Evolutionary conservation across 2,888 invertebrate species (phyloP).

Genomic region (Drosophila neotestacea): DNA sequence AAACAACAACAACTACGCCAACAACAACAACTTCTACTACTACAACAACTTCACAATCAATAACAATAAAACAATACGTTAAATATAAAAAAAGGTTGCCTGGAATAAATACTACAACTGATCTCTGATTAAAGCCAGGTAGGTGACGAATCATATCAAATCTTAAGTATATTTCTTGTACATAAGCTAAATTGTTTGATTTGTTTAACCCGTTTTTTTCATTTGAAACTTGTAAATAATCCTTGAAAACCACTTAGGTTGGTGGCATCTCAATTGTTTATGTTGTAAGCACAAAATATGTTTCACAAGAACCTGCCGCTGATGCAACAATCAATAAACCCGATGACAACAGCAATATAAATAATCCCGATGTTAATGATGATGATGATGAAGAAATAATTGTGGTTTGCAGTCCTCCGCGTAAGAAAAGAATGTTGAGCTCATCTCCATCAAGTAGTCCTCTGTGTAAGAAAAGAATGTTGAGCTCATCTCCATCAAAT

Average conservation of each 20-base stretch:
- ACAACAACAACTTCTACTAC: slow-evolving; percentile 75
- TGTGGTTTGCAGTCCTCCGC: slow-evolving; percentile 65
- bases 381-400: slow-evolving; percentile 66
- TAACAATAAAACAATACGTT: slow-evolving; percentile 40
- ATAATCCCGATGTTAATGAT: slow-evolving; percentile 16
- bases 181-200: neutral
- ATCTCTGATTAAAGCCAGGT: slow-evolving; percentile 83
- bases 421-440: slow-evolving; percentile 13
- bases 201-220: slow-evolving; percentile 7
- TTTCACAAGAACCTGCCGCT: slow-evolving; percentile 21
- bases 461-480: slow-evolving; percentile 20
- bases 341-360: neutral
- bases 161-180: slow-evolving; percentile 23
- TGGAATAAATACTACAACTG: slow-evolving; percentile 86
- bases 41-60: slow-evolving; percentile 59
- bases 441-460: slow-evolving; percentile 42
- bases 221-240: slow-evolving; percentile 33
- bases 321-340: neutral
- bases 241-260: slow-evolving; percentile 51
- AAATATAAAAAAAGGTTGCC: slow-evolving; percentile 84
- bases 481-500: neutral
- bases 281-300: slow-evolving; percentile 42
- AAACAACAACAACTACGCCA: slow-evolving; percentile 56
- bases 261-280: slow-evolving; percentile 51
- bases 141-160: slow-evolving; percentile 62